Evolutionary conservation across 2,888 invertebrate genomes (phyloP).

Genomic region (Synergus japonicus): DNA sequence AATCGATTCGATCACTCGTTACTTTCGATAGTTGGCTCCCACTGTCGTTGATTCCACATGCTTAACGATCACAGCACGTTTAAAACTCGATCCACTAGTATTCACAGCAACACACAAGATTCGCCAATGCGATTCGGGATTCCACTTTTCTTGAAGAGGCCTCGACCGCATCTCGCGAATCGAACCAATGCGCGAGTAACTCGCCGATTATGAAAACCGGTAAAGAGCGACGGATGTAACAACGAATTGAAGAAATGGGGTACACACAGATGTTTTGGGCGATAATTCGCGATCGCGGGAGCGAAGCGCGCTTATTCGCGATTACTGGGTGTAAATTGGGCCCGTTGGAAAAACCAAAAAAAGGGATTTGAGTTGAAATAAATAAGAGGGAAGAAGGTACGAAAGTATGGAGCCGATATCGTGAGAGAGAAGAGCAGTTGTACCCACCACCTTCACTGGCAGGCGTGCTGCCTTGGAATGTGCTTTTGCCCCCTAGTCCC

Average conservation of each 20-base stretch:
- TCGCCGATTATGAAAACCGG: conserved; percentile 19
- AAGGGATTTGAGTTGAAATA: conserved; percentile 24
- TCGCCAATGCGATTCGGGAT: conserved; percentile 11
- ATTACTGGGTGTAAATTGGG: conserved; percentile 9
- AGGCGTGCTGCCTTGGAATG: conserved; percentile 74
- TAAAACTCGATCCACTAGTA: conserved; percentile 21
- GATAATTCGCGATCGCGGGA: conserved; percentile 24
- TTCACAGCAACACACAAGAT: conserved; percentile 14
- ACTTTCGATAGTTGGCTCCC: conserved; percentile 60
- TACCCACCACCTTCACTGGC: conserved; percentile 68
- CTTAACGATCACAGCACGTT: conserved; percentile 48
- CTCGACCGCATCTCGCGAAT: conserved; percentile 15
- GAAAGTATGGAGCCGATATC: conserved; percentile 27
- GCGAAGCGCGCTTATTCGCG: conserved; percentile 22
- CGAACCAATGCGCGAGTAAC: background rate
- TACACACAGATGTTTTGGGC: conserved; percentile 15
- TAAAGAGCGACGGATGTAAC: background rate
- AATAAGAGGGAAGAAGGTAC: conserved; percentile 41
- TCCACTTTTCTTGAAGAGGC: conserved; percentile 5
- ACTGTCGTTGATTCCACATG: conserved; percentile 60
- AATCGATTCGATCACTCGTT: conserved; percentile 47
- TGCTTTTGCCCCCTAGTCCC: conserved; percentile 69
- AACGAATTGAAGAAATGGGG: background rate
- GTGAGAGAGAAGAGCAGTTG: conserved; percentile 31
- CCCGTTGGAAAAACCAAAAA: conserved; percentile 34